Percentiles rank a stretch among this genome's conserved stretches.
Evolutionary conservation across 2,797 vertebrate genomes (phyloP).

Genomic region (Menidia menidia): DNA sequence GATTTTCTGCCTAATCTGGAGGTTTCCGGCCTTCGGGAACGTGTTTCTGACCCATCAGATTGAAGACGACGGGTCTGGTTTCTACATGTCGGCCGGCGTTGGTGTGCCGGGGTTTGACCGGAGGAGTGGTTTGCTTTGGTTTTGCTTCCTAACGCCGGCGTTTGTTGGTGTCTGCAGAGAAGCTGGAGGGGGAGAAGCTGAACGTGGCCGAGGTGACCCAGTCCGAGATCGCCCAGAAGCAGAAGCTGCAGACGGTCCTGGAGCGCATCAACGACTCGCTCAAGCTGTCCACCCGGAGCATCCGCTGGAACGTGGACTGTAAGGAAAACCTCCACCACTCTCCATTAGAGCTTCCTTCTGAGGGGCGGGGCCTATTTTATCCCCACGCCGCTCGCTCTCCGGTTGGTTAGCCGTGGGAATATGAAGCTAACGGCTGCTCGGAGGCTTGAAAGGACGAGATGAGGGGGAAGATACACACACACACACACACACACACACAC

Average conservation of each 20-base stretch:
- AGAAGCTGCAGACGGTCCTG: constrained; percentile 96
- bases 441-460: not conserved
- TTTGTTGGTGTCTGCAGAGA: constrained; percentile 81
- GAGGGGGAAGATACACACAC: not conserved
- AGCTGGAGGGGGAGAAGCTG: constrained; percentile 95
- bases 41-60: no score
- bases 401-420: constrained; percentile 8
- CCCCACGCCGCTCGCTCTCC: no score
- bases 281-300: constrained; percentile 92
- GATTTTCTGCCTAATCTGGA: no score
- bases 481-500: no score
- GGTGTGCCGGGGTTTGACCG: no score
- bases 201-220: constrained; percentile 99
- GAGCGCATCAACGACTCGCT: constrained; percentile 97
- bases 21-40: no score
- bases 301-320: constrained; percentile 98
- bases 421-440: not conserved
- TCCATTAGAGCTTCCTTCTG: no score
- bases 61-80: no score
- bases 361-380: no score
- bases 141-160: no score
- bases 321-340: constrained; percentile 20
- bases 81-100: no score
- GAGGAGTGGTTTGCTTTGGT: no score
- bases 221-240: constrained; percentile 98